Base-by-base conservation (phyloP, 1,140 invertebrate genomes). In the Drusus annulatus region DNA sequence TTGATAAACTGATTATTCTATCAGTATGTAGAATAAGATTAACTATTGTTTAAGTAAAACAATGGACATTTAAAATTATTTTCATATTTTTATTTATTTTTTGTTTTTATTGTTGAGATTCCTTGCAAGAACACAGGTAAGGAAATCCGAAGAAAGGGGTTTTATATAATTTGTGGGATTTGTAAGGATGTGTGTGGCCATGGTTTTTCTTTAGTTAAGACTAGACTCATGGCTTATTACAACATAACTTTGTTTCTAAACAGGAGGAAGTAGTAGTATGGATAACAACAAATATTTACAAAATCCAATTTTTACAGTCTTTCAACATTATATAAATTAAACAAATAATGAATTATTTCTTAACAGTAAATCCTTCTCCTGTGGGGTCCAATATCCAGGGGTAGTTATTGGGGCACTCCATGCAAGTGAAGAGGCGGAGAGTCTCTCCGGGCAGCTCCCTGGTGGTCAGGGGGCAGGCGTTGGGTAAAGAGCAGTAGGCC, bases 401-500 rank as follows among this genome's bases (percentile, higher is more conserved):
- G 87, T 98, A 98, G 88, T 98, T 97, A 84, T 97, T 96, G 58
- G 97, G 97, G 87, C 97, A 98, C 87, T 98, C 96, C 94, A 97
- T 96, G 88, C 97, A 98, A 60, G 97, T 98, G 90, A 98, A 97
- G 51, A 98, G 91, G 86, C 96, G 93, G 21, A 98, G 91, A 31
- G 96, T 98, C 89, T 98, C 96, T 79, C 96, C 97, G 56, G 96
- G 96, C 81, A 98, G 89, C 89, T 98, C 97, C 82, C 96, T 90
- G 60, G 96, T 98, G 6, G 94, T 97, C 81, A 98, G 88, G 0
- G 96, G 95, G 87, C 97, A 98, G 28, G 96, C 94, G 86, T 98
- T 98, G 73, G 96, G 96, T 76, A 98, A 87, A 2, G 96, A 98
- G 86, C 97, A 98, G 91, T 94, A 96, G 58, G 96, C 95, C 87